Base-by-base conservation (phyloP, 2,888 invertebrate genomes). In the Tipula vernalis region DNA sequence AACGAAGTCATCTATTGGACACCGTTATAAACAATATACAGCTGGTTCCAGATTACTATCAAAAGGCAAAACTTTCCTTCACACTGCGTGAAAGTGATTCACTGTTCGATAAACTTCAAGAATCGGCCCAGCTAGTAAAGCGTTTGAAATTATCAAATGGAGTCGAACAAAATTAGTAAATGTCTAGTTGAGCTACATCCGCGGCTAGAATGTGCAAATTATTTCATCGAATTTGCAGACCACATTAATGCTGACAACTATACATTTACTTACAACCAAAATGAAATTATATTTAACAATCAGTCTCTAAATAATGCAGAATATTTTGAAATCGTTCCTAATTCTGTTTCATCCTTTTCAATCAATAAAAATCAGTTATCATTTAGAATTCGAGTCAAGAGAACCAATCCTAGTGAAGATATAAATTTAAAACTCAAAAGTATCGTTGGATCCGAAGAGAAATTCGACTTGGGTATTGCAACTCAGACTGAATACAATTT, bases 1-100 rank as follows among this genome's bases (percentile, higher is more conserved):
- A 98, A 90, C 95, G 95, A 89, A 95, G 98, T 0, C 98, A 99
- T 91, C 92, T 98, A 87, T 93, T 99, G 12, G 94, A 96, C 85
- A 96, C 96, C 6, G 97, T 99, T 87, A 98, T 99, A 86, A 94
- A 94, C 90, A 99, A 99, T 90, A 94, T 99, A 88, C 95, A 97
- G 92, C 91, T 97, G 89, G 92, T 95, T 89, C 91, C 95, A 0
- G 94, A 97, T 89, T 99, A 97, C 91, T 99, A 99, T 91, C 93
- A 96, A 90, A 95, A 94, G 90, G 95, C 95, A 0, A 95, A 96
- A 0, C 90, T 99, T 88, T 95, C 97, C 0, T 98, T 97, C 92
- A 94, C 95, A 39, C 92, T 97, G 15, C 94, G 94, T 87, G 96
- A 97, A 90, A 95, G 94, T 90, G 96, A 96, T 89, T 94, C 94